Evolutionary conservation across 2,113 vertebrate genomes (phyloP).

Genomic region (Lagopus leucura): DNA sequence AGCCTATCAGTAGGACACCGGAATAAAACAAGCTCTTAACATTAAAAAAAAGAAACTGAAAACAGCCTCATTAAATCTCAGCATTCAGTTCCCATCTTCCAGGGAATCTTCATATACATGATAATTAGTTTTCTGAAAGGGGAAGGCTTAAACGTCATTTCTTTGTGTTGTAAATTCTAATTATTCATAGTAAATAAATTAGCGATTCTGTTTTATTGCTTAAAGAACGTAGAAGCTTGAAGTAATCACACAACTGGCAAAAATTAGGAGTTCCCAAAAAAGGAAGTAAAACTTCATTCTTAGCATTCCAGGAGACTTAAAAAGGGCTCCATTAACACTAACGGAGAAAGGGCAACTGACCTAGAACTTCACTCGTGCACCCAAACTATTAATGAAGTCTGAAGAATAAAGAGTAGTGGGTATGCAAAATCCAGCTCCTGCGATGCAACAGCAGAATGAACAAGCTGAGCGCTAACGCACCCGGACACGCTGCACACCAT

Average conservation of each 20-base stretch:
- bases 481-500: conserved; percentile 17
- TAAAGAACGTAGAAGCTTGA: conserved; percentile 50
- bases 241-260: conserved; percentile 56
- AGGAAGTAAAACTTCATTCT: conserved; percentile 65
- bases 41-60: conserved; percentile 16
- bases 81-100: conserved; percentile 39
- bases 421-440: conserved; percentile 28
- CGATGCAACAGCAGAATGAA: conserved; percentile 11
- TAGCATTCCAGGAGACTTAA: conserved; percentile 60
- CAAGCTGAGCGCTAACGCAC: conserved; percentile 35
- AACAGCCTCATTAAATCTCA: conserved; percentile 37
- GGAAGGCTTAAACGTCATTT: conserved; percentile 36
- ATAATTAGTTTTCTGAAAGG: conserved; percentile 48
- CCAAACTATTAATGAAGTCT: conserved; percentile 53
- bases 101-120: conserved; percentile 42
- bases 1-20: not conserved
- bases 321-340: conserved; percentile 61
- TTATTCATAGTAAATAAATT: conserved; percentile 65
- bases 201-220: conserved; percentile 32
- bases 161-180: conserved; percentile 65
- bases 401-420: conserved; percentile 41
- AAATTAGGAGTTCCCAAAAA: conserved; percentile 61
- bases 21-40: not conserved
- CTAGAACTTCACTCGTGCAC: conserved; percentile 64
- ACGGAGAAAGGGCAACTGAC: conserved; percentile 50